Base-by-base conservation (phyloP, 2,113 vertebrate genomes). In the Arothron firmamentum region DNA sequence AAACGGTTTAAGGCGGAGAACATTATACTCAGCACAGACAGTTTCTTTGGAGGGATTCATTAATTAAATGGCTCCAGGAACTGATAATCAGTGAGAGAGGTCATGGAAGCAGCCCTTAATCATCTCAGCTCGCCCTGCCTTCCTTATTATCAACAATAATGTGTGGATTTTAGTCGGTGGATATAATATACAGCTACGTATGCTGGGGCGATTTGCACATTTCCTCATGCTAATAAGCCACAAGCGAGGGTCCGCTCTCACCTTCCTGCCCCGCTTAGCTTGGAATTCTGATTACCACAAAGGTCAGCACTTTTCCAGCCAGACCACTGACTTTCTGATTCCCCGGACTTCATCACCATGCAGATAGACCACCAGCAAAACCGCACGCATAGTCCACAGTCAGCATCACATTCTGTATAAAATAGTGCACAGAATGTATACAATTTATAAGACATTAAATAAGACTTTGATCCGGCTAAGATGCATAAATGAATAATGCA, bases 271-370 rank as follows among this genome's bases (percentile, higher is more conserved):
- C 48, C 21, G 55, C 53, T 72, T 67, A 67, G 65, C 66, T 70
- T 52, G 58, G 56, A 59, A 45, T 65, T 62, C 72, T 80, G 83
- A 85, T 81, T 56, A 68, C 67, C 51, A 50, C 61, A 80, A 70
- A 81, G 88, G 85, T 87, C 86, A 79, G n/a, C 57, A 59, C 78
- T 50, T 74, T 65, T 78, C 64, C 66, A 78, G 79, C 80, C 75
- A 70, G 75, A 59, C 56, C 52, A 59, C 57, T 49, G 34, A 46
- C 41, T 51, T 38, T 69, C 59, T 79, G 84, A 84, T 74, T 47
- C 56, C 65, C 65, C 80, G 56, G 50, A 65, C 80, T 76, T 68
- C 67, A 83, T 83, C 54, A 51, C 42, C 59, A 77, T 77, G 74
- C 79, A 77, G 58, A 61, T 47, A 56, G 52, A 50, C 53, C 52